Conservation (phyloP, 2,797 vertebrate genomes). For the Hybognathus amarus region DNA sequence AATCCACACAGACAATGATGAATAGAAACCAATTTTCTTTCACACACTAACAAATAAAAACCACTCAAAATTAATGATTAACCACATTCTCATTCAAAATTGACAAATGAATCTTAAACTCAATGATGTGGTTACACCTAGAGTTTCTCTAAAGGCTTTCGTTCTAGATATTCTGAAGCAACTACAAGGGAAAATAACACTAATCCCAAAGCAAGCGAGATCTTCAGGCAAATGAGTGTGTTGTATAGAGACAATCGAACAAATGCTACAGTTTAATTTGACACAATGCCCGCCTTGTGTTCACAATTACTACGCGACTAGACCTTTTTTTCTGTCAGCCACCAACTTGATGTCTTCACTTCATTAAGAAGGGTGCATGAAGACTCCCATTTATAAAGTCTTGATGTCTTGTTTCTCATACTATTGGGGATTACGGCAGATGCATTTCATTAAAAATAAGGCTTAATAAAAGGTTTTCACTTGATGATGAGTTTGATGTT, state of each 20-base stretch:
- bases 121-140: not conserved
- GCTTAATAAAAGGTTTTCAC: constrained; percentile 1
- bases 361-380: not conserved
- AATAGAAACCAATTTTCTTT: constrained; percentile 60
- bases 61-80: constrained; percentile 26
- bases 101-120: constrained; percentile 12
- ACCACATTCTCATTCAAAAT: not conserved
- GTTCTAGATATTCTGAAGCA: not conserved
- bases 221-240: constrained; percentile 11
- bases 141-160: not conserved
- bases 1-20: constrained; percentile 61
- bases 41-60: constrained; percentile 30
- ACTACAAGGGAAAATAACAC: not conserved
- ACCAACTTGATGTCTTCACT: not conserved
- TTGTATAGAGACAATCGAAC: not conserved
- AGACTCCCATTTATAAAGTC: not conserved
- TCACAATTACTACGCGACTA: not conserved
- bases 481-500: not conserved
- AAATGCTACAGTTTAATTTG: not conserved
- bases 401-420: not conserved
- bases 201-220: not conserved
- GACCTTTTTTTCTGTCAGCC: not conserved
- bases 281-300: constrained; percentile 1
- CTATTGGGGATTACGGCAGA: not conserved
- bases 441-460: not conserved